These are phyloP conservation scores for Camelus dromedarius DNA, from an alignment of 2,113 vertebrate genomes.

Conservation along the genomic window DNA sequence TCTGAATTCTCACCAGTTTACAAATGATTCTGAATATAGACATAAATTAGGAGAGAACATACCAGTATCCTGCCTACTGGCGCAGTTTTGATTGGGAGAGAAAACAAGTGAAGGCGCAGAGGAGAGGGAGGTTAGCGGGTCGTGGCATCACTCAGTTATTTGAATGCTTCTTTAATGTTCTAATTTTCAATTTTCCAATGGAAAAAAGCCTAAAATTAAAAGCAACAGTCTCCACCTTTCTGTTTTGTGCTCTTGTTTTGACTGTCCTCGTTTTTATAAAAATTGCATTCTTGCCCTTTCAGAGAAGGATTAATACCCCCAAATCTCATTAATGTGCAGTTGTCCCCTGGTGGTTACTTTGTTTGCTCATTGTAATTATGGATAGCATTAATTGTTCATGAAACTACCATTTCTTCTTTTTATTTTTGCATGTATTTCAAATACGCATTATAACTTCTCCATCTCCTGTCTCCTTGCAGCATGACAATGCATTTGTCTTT, in stretches of 20 bases:
- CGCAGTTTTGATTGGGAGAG: neutral
- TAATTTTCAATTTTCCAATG: slow-evolving; percentile 11
- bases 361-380: slow-evolving; percentile 78
- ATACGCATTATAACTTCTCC: slow-evolving; percentile 63
- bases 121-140: neutral
- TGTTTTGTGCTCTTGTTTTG: slow-evolving; percentile 54
- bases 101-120: neutral
- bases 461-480: neutral
- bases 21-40: neutral
- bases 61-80: neutral
- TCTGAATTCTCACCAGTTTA: slow-evolving; percentile 39
- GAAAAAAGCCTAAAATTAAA: slow-evolving; percentile 44
- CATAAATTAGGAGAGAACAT: neutral
- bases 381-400: slow-evolving; percentile 75
- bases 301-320: slow-evolving; percentile 70
- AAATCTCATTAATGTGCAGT: slow-evolving; percentile 77
- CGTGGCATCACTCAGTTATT: neutral
- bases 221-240: neutral
- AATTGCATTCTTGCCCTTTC: slow-evolving; percentile 72
- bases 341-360: slow-evolving; percentile 73
- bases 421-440: slow-evolving; percentile 79
- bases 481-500: neutral
- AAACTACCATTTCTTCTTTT: slow-evolving; percentile 74
- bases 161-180: neutral
- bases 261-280: slow-evolving; percentile 61